Evolutionary conservation across 2,797 vertebrate species (phyloP), one percentile per base, ranked within the genome.

Genomic region (Rhinophrynus dorsalis): DNA sequence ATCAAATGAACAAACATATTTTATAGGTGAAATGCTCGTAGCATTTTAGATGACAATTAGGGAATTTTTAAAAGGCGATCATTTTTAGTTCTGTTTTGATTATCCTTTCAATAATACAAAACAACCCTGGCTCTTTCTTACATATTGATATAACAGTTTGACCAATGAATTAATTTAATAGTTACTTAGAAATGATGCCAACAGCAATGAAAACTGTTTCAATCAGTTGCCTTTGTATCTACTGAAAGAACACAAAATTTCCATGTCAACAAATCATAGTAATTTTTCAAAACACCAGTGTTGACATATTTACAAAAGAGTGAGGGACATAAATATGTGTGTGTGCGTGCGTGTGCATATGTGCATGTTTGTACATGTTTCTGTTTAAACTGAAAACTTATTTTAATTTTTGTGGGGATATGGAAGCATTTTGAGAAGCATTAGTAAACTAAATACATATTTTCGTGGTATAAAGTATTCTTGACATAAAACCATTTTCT

Each of bases 11-110:
- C 48, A 74, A 18, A 77, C 30, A 24, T 54, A 56, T 0, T 63
- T 75, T 61, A 82, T 52, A 74, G 20, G 17, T 78, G 77, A 82
- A 84, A 59, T 66, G 56, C 5, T 63, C 67, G 26, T 56, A 78
- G 24, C 6, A 15, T 68, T 78, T 40, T 61, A 74, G 24, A 61
- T 30, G 74, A 4, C 64, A 79, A 73, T 74, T 6, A 71, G 29
- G 56, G 5, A 37, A 37, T 5, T 6, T 40, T 3, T 40, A 2
- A 38, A 2, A 15, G 4, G 1, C 12, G 6, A 12, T 8, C 20
- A 61, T 71, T 78, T 73, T 77, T 64, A n/a, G 33, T 21, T 56
- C 32, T 37, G 37, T 37, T 57, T 15, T 12, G 45, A 15, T 72
- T 77, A 66, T 8, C 29, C n/a, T 17, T 40, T 9, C 1, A 0